Conservation (phyloP, 1,140 invertebrate genomes). For the Papilio dardanus region DNA sequence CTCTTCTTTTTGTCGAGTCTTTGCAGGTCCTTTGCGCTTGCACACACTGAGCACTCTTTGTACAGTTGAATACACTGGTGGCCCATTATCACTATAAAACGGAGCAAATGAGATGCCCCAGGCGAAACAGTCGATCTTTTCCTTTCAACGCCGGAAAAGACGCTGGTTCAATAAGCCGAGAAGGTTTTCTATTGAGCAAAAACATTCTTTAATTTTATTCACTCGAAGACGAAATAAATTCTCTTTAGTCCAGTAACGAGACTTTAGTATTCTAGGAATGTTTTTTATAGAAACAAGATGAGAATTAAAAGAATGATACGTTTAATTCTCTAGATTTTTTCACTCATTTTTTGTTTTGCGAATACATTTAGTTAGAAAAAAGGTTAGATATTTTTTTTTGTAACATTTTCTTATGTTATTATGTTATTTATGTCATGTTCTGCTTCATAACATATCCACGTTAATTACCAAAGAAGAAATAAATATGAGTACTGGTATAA, state of each 20-base stretch:
- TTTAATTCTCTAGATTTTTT: too few relatives aligned
- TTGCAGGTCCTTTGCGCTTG: constrained; percentile 13
- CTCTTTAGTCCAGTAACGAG: neutral
- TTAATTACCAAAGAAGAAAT: too few relatives aligned
- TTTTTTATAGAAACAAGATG: neutral
- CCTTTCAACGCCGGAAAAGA: constrained; percentile 21
- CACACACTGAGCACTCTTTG: constrained; percentile 5
- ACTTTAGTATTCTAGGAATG: neutral
- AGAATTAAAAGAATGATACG: too few relatives aligned
- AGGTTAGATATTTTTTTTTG: too few relatives aligned
- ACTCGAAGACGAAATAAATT: neutral
- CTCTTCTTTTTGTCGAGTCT: neutral
- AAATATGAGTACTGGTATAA: too few relatives aligned
- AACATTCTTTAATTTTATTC: constrained; percentile 23
- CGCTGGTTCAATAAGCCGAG: constrained; percentile 18
- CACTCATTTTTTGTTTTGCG: too few relatives aligned
- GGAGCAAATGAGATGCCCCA: constrained; percentile 20
- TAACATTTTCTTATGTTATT: too few relatives aligned
- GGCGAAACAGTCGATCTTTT: constrained; percentile 24
- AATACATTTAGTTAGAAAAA: too few relatives aligned
- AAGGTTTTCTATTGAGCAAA: constrained; percentile 7
- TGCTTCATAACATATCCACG: too few relatives aligned
- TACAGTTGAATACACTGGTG: constrained; percentile 10
- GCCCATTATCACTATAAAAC: constrained; percentile 19
- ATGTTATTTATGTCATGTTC: too few relatives aligned